Evolutionary conservation across 2,888 invertebrate genomes (phyloP), one percentile per base, ranked within the genome.

Genomic region (Suillia variegata): DNA sequence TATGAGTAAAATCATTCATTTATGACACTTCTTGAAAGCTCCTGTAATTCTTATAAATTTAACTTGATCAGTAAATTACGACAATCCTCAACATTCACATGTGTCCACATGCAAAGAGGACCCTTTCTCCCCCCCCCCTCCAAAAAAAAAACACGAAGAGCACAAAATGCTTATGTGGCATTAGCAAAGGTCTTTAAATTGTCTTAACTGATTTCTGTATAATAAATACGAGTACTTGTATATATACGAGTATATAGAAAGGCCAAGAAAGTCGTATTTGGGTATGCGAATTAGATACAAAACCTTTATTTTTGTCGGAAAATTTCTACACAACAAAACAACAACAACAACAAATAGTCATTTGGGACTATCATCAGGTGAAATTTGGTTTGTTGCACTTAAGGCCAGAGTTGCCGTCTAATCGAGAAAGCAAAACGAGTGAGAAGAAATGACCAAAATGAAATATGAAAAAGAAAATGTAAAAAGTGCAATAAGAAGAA

Each of bases 11-110:
- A n/a, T n/a, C n/a, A n/a, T n/a, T n/a, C n/a, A n/a, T n/a, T n/a
- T n/a, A n/a, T n/a, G n/a, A n/a, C n/a, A n/a, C n/a, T n/a, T n/a
- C n/a, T n/a, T n/a, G n/a, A n/a, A n/a, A n/a, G n/a, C n/a, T n/a
- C n/a, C n/a, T n/a, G n/a, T n/a, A n/a, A n/a, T n/a, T n/a, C n/a
- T n/a, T n/a, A n/a, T n/a, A n/a, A n/a, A n/a, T n/a, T n/a, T n/a
- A n/a, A n/a, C 76, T 72, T 65, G 64, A 76, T 76, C 74, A 66
- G 72, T 75, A 76, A 73, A 76, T 73, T 76, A 76, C 75, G 74
- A 74, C 62, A 75, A 65, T 31, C 31, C 31, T 8, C 31, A 8
- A 6, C 31, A 31, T 12, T 12, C 31, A 31, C 31, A 31, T 31
- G 12, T n/a, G n/a, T n/a, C n/a, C n/a, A n/a, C n/a, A n/a, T n/a